A percentile compares a stretch with the other conserved stretches of the same genome.
phyloP scores from a whole-genome alignment of 2,113 vertebrate genomes.

The Alces alces region DNA sequence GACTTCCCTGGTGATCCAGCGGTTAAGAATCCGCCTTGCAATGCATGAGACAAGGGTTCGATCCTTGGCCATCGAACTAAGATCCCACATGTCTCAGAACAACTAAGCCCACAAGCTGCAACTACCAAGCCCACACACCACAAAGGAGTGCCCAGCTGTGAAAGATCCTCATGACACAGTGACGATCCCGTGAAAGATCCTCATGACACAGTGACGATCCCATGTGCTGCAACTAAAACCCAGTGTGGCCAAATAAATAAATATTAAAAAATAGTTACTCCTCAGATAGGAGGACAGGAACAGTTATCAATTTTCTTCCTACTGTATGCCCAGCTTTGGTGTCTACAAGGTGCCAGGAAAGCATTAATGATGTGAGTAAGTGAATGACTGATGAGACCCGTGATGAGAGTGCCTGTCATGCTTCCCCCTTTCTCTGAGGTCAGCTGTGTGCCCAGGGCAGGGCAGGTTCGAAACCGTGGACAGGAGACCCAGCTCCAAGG shows the following conservation, averaged over 20 bases:
- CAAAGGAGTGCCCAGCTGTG: neutral
- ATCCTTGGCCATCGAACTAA: neutral
- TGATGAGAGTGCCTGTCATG: neutral
- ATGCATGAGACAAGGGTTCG: neutral
- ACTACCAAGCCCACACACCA: neutral
- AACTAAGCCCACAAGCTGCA: neutral
- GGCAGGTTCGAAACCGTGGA: neutral
- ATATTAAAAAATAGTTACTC: neutral
- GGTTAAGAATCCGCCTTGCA: neutral
- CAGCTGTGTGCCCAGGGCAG: accelerated
- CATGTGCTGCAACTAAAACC: neutral
- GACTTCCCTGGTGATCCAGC: neutral
- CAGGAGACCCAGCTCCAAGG: neutral
- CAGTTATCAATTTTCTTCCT: neutral
- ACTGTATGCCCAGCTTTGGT: neutral
- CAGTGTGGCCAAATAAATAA: neutral
- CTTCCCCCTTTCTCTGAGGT: neutral
- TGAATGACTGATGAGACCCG: neutral
- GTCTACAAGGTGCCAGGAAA: neutral
- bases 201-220: neutral
- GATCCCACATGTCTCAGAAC: neutral
- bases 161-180: neutral
- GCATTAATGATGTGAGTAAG: neutral
- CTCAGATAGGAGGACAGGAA: neutral
- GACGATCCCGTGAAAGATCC: neutral